These are phyloP conservation scores for Lepus europaeus DNA, from an alignment of 2,113 vertebrate genomes.

Conservation along the genomic window DNA sequence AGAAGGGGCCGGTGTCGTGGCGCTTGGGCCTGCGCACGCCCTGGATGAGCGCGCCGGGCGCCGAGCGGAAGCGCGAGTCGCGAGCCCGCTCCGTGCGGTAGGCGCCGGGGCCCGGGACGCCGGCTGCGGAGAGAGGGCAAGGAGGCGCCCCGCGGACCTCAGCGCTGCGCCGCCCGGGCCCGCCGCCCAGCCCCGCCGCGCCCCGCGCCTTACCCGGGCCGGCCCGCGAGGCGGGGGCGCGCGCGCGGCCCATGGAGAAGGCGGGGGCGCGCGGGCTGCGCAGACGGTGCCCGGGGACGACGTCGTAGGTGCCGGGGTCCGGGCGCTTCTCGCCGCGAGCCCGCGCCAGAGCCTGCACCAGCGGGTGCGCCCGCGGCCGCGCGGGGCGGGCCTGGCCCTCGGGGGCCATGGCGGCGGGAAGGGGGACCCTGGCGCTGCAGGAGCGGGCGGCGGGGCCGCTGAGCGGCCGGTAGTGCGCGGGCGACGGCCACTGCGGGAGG, in stretches of 20 bases:
- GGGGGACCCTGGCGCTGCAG: constrained; percentile 9
- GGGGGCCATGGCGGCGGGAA: not conserved
- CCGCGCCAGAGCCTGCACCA: not conserved
- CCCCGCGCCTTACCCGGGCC: constrained; percentile 55
- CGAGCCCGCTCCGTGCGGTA: not conserved
- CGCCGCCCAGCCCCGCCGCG: not conserved
- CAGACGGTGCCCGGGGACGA: not conserved
- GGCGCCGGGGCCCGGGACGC: not conserved
- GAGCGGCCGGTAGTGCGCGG: not conserved
- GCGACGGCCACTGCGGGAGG: constrained; percentile 19
- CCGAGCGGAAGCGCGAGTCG: not conserved
- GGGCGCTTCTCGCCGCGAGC: not conserved
- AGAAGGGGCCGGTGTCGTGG: constrained; percentile 42
- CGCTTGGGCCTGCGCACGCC: constrained; percentile 76
- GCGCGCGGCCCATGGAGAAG: constrained; percentile 52
- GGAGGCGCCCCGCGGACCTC: not conserved
- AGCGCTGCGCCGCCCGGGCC: no score
- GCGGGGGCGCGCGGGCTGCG: not conserved
- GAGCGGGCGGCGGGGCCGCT: rapidly evolving
- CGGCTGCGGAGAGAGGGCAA: constrained; percentile 37
- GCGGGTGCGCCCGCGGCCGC: not conserved
- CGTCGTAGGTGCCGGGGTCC: constrained; percentile 50
- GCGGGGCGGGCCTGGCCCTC: rapidly evolving
- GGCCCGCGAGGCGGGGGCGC: not conserved
- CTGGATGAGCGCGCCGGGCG: constrained; percentile 57